Evolutionary conservation across 2,113 vertebrate species (phyloP).

Genomic region (Bujurquina vittata): DNA sequence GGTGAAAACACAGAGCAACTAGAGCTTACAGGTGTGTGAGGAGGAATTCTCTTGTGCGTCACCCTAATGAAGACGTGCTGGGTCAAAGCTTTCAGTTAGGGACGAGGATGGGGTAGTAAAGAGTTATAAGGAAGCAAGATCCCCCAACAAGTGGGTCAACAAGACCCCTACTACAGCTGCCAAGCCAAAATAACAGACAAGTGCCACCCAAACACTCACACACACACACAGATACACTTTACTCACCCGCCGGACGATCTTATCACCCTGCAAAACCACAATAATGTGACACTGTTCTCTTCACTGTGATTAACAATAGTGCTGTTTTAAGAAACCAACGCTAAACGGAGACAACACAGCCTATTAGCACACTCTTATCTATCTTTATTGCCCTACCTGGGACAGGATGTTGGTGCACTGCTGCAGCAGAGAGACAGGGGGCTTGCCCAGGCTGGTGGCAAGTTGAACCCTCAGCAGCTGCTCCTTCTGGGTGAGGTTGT

Average conservation of each 20-base stretch:
- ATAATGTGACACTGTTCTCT: slow-evolving; percentile 74
- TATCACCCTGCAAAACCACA: slow-evolving; percentile 99
- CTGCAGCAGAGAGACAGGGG: slow-evolving; percentile 94
- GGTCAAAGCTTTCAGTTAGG: slow-evolving; percentile 30
- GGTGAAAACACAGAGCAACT: neutral
- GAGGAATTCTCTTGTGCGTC: slow-evolving; percentile 3
- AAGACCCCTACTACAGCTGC: slow-evolving; percentile 55
- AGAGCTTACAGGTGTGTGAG: slow-evolving; percentile 3
- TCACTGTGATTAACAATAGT: slow-evolving; percentile 42
- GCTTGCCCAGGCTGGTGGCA: slow-evolving; percentile 95
- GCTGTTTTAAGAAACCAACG: neutral
- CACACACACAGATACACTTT: slow-evolving; percentile 76
- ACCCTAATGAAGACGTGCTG: slow-evolving; percentile 25
- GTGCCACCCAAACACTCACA: slow-evolving; percentile 77
- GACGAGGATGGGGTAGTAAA: slow-evolving; percentile 30
- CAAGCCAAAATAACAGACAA: slow-evolving; percentile 71
- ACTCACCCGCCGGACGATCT: slow-evolving; percentile 99
- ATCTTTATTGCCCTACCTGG: slow-evolving; percentile 83
- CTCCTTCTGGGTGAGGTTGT: slow-evolving; percentile 94
- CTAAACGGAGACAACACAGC: neutral
- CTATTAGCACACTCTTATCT: neutral
- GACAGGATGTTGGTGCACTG: slow-evolving; percentile 99
- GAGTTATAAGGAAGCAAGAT: slow-evolving; percentile 58
- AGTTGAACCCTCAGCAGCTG: slow-evolving; percentile 95
- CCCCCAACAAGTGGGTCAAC: slow-evolving; percentile 50